These are phyloP conservation scores for Megaleporinus macrocephalus DNA, from an alignment of 2,113 vertebrate species.

Conservation along the genomic window DNA sequence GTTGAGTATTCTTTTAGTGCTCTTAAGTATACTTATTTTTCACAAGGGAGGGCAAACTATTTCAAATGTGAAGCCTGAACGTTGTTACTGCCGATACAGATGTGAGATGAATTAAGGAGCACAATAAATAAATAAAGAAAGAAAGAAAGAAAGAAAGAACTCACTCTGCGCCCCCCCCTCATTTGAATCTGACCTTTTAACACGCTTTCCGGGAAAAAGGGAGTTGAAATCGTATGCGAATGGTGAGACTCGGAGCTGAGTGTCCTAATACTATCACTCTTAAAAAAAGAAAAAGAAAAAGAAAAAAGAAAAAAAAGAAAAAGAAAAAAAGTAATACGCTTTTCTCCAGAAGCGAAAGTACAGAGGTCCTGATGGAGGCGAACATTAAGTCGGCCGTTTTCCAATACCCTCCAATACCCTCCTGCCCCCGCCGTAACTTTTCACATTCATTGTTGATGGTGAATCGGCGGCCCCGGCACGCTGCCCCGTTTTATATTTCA, in stretches of 20 bases:
- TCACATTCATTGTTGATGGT: constrained; percentile 22
- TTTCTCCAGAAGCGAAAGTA: constrained; percentile 29
- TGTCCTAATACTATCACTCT: constrained; percentile 11
- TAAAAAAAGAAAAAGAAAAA: constrained; percentile 34
- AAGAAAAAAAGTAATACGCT: constrained; percentile 8
- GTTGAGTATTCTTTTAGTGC: too few relatives aligned
- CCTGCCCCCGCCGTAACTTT: not conserved
- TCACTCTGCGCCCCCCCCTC: constrained; percentile 32
- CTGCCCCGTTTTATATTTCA: constrained; percentile 37
- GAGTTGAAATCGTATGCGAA: constrained; percentile 27
- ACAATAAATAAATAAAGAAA: constrained; percentile 2
- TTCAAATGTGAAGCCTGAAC: constrained; percentile 34
- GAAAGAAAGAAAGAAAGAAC: not conserved
- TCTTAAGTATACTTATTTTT: too few relatives aligned
- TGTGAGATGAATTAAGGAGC: constrained; percentile 29
- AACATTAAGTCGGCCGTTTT: constrained; percentile 23
- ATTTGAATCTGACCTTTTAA: constrained; percentile 54
- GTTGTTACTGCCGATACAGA: constrained; percentile 1
- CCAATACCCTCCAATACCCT: not conserved
- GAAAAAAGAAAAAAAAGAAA: too few relatives aligned
- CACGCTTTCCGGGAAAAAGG: constrained; percentile 7
- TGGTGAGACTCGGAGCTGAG: constrained; percentile 13
- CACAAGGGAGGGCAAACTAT: constrained; percentile 48
- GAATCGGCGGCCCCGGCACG: constrained; percentile 13
- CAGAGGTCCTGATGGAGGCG: constrained; percentile 16